These are phyloP conservation scores for Trachelus iudaicus DNA, from an alignment of 2,888 invertebrate species.

Conservation along the genomic window DNA sequence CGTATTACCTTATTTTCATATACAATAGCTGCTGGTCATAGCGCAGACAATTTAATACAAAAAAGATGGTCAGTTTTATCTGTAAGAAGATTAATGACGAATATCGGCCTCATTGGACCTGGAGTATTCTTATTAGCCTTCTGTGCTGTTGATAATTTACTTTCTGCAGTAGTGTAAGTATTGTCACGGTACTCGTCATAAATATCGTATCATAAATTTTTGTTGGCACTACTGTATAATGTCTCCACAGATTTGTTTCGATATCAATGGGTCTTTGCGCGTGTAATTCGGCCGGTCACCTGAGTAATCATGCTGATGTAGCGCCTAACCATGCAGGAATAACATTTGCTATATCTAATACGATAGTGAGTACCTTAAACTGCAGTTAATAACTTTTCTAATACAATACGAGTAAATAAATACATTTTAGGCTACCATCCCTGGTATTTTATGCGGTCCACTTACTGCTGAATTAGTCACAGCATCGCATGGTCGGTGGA, in stretches of 20 bases:
- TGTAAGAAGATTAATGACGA: slow-evolving; percentile 78
- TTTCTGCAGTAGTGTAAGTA: slow-evolving; percentile 75
- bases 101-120: slow-evolving; percentile 77
- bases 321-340: slow-evolving; percentile 82
- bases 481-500: slow-evolving; percentile 77
- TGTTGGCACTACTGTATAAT: slow-evolving; percentile 4
- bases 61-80: slow-evolving; percentile 75
- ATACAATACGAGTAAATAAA: not conserved
- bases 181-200: not conserved
- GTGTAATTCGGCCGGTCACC: slow-evolving; percentile 80
- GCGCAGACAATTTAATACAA: slow-evolving; percentile 75
- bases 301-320: slow-evolving; percentile 82
- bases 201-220: not conserved
- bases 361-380: slow-evolving; percentile 68
- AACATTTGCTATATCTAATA: slow-evolving; percentile 81
- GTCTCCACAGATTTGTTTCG: slow-evolving; percentile 71
- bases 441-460: slow-evolving; percentile 81
- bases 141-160: slow-evolving; percentile 76
- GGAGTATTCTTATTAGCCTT: slow-evolving; percentile 78
- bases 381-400: not conserved
- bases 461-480: slow-evolving; percentile 79
- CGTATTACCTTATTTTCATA: not conserved
- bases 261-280: slow-evolving; percentile 81
- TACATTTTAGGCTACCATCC: slow-evolving; percentile 74
- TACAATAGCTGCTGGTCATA: slow-evolving; percentile 73